Base-by-base conservation (phyloP, 1,140 invertebrate genomes). In the Mactra quadrangularis region DNA sequence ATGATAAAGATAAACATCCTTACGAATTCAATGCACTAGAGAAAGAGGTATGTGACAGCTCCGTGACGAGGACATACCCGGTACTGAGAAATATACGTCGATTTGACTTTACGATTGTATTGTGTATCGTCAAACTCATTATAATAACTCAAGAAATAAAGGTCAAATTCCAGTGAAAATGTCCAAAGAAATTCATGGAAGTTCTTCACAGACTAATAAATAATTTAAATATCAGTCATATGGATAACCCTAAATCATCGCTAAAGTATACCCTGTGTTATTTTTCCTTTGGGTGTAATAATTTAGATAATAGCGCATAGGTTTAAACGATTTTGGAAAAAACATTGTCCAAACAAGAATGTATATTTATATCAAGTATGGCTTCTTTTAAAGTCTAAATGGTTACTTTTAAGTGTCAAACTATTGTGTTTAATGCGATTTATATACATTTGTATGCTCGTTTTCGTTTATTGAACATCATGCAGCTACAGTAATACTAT, bases 11-110 rank as follows among this genome's bases (percentile, higher is more conserved):
- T 47, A 71, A 55, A 71, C 29, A 19, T 47, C 27, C 68, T 53
- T 2, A 68, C 47, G 68, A 71, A 71, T 55, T 71, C 47, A 1
- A 27, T 71, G 68, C 50, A 71, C n/a, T 45, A 3, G 47, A 71
- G 68, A 53, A 52, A 47, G 1, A 35, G 17, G 47, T 27, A 25
- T 71, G 52, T 53, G 68, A 53, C 50, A 71, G 68, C 27, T 71
- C 25, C 68, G 45, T 3, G 68, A 71, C 45, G 45, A 55, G 45
- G 47, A 35, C 33, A 71, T 71, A 71, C 68, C 31, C 25, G 29
- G 31, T 53, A 71, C 68, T 38, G 31, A 35, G 15, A 6, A 64
- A 3, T 60, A 60, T 11, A 35, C 19, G 60, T 38, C 60, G 31
- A 64, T 35, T 15, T 19, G 29, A 38, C 2, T 64, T 45, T 64